These are phyloP conservation scores for Drosophila putrida DNA, from an alignment of 2,888 invertebrate species.

Conservation along the genomic window DNA sequence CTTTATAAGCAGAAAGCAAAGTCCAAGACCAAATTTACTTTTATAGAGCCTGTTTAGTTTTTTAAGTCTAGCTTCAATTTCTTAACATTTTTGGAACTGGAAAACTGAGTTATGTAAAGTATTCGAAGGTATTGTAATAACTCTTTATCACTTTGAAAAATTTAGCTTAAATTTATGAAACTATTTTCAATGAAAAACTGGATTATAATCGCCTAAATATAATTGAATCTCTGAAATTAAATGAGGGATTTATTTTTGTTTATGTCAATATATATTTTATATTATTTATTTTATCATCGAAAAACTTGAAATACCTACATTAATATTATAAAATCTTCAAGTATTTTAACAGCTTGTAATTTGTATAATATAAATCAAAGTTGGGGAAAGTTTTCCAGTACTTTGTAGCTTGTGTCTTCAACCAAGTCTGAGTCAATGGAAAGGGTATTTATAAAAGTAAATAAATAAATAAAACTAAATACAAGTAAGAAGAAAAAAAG, in stretches of 20 bases:
- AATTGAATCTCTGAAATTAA: too few relatives aligned
- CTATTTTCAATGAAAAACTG: not conserved
- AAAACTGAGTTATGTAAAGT: too few relatives aligned
- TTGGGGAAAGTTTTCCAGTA: not conserved
- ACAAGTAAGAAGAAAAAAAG: conserved; percentile 6
- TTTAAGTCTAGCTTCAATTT: too few relatives aligned
- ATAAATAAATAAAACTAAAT: conserved; percentile 19
- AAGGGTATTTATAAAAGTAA: conserved; percentile 13
- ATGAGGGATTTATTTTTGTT: too few relatives aligned
- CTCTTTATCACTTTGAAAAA: not conserved
- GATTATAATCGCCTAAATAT: not conserved
- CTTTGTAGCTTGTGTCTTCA: not conserved
- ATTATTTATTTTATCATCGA: too few relatives aligned
- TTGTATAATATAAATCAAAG: not conserved
- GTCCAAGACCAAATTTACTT: too few relatives aligned
- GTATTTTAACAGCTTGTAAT: not conserved
- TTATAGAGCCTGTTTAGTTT: too few relatives aligned
- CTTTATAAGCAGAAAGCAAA: not conserved
- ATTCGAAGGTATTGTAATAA: too few relatives aligned
- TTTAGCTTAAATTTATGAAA: not conserved
- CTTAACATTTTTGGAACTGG: too few relatives aligned
- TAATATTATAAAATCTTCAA: too few relatives aligned
- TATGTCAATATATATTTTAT: too few relatives aligned
- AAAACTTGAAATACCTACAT: too few relatives aligned
- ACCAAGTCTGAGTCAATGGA: not conserved